Evolutionary conservation across 2,113 vertebrate genomes (phyloP).

Genomic region (Pluvialis apricaria): DNA sequence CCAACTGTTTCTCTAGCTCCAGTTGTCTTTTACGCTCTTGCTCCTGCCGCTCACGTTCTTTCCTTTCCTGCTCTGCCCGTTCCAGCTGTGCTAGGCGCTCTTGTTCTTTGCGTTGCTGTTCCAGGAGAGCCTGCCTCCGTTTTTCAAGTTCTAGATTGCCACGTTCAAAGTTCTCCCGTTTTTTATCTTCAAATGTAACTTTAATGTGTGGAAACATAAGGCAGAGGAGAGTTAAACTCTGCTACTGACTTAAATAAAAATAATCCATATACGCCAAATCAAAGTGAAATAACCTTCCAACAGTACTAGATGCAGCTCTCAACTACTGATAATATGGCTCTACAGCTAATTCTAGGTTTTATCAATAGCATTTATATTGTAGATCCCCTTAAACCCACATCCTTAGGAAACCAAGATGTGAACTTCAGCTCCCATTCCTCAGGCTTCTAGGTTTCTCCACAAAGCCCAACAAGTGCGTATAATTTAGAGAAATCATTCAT

Average conservation of each 20-base stretch:
- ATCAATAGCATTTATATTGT: not conserved
- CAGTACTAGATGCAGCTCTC: not conserved
- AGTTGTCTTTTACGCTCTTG: conserved; percentile 91
- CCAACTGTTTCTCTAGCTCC: conserved; percentile 91
- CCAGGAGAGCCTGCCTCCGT: conserved; percentile 88
- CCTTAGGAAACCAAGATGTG: not conserved
- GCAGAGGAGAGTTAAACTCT: not conserved
- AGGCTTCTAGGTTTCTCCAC: not conserved
- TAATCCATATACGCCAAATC: not conserved
- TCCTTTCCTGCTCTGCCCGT: conserved; percentile 89
- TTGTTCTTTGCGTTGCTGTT: conserved; percentile 95
- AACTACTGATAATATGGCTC: not conserved
- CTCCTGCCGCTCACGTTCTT: conserved; percentile 90
- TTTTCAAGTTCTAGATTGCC: conserved; percentile 97
- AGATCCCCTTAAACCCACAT: not conserved
- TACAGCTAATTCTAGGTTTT: not conserved
- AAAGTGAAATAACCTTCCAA: not conserved
- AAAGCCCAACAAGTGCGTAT: not conserved
- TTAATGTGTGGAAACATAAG: not conserved
- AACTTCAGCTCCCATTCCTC: not conserved
- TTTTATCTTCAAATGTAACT: conserved; percentile 98
- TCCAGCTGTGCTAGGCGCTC: conserved; percentile 91
- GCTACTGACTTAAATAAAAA: not conserved
- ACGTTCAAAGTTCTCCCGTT: conserved; percentile 96
- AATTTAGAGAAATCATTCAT: not conserved